Evolutionary conservation across 1,140 invertebrate species (phyloP), one percentile per base, ranked within the genome.

Genomic region (Bombus confusus): DNA sequence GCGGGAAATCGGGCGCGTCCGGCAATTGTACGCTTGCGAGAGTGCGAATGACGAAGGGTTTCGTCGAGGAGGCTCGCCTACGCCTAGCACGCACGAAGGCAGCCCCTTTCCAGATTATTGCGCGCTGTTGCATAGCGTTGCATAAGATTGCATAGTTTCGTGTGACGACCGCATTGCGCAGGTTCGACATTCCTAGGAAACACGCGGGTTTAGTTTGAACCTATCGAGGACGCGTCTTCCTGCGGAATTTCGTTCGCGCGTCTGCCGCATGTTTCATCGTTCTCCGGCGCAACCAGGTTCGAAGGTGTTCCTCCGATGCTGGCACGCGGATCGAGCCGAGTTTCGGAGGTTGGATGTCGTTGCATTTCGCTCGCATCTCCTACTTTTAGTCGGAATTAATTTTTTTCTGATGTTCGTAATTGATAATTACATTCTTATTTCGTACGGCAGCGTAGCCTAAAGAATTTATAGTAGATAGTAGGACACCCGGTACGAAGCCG

Each of bases 91-190:
- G 28, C 37, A 62, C 37, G 18, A n/a, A n/a, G 39, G 25, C 8
- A 10, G 13, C n/a, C 39, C 52, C 69, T 71, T 59, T 82, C 22
- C 22, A 47, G 62, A 39, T 88, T 89, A 39, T 88, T 89, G 76
- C 87, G 73, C 76, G 41, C 52, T 80, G 83, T 89, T 88, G 88
- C 88, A 86, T 39, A 41, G 68, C 59, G 82, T 89, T 89, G 88
- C 88, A 86, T 66, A 87, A 88, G 88, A 64, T 88, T 88, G 77
- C 84, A 80, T 47, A 47, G 76, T 39, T 83, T 41, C 71, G 41
- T 31, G 47, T 8, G 22, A 5, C 22, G 15, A 28, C 25, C 57
- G 47, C 41, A 47, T 73, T 37, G 72, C 66, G 73, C 78, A 88
- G 37, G 69, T 25, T 37, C 62, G 73, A 66, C 62, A 57, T 66